Conservation (phyloP, 2,797 vertebrate species). For the Urocyon cinereoargenteus region DNA sequence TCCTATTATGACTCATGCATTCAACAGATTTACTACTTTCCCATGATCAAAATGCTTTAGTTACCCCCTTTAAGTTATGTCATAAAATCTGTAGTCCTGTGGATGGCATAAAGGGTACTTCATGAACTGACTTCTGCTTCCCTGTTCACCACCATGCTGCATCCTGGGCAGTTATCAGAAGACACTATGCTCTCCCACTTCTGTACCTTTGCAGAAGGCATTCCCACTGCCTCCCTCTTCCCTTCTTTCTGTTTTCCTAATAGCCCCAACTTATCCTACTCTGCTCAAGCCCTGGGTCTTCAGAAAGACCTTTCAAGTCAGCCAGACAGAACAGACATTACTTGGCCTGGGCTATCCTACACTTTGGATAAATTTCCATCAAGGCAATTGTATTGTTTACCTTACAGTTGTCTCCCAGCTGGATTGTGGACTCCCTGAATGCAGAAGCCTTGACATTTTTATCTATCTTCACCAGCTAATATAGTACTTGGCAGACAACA, state of each 20-base stretch:
- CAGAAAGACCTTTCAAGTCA: neutral
- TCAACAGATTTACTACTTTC: neutral
- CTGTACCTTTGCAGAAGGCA: neutral
- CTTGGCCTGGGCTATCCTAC: neutral
- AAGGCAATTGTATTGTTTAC: neutral
- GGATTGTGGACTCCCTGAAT: neutral
- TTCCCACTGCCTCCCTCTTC: neutral
- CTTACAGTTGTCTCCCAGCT: neutral
- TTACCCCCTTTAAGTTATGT: neutral
- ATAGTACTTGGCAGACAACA: neutral
- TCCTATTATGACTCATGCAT: neutral
- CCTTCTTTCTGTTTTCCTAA: neutral
- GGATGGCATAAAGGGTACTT: neutral
- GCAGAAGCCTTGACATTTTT: slow-evolving; percentile 20
- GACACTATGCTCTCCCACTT: neutral
- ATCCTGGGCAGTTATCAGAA: neutral
- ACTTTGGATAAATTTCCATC: neutral
- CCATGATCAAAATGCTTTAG: neutral
- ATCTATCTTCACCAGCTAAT: slow-evolving; percentile 27
- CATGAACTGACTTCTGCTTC: neutral
- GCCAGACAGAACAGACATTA: neutral
- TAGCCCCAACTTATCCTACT: neutral
- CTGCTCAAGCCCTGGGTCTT: slow-evolving; percentile 14
- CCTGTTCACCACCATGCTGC: neutral
- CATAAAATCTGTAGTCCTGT: neutral